Percentiles rank a stretch among this genome's conserved stretches.
These are phyloP conservation scores for Calameuta idolon DNA, from an alignment of 2,888 invertebrate species.

Conservation along the genomic window DNA sequence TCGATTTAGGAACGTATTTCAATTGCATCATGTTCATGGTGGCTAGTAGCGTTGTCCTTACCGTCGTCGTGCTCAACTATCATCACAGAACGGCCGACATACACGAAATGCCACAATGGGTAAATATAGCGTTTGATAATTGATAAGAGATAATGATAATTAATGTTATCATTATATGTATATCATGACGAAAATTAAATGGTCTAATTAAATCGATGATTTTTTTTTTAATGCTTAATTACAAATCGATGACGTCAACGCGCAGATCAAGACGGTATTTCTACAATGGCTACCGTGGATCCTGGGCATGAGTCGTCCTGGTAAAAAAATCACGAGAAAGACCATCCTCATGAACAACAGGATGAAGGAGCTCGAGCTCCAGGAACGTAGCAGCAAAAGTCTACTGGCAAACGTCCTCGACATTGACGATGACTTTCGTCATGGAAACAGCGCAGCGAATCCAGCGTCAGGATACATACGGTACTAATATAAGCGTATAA, in stretches of 20 bases:
- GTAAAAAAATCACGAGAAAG: conserved; percentile 92
- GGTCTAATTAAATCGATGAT: neutral
- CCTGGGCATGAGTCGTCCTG: conserved; percentile 94
- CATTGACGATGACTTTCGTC: conserved; percentile 94
- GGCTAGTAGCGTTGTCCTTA: conserved; percentile 96
- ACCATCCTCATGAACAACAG: conserved; percentile 90
- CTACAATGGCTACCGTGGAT: conserved; percentile 98
- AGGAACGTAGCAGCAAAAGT: conserved; percentile 94
- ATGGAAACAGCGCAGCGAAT: conserved; percentile 72
- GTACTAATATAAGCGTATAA: conserved; percentile 25
- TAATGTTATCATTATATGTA: no score
- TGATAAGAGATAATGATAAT: neutral
- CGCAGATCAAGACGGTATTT: conserved; percentile 92
- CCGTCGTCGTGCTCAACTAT: conserved; percentile 96
- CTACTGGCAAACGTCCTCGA: conserved; percentile 94
- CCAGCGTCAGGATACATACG: conserved; percentile 22
- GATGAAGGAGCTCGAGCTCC: conserved; percentile 92
- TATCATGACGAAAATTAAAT: no score
- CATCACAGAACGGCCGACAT: conserved; percentile 97
- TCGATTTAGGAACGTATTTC: conserved; percentile 92
- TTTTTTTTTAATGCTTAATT: neutral
- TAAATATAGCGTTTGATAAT: conserved; percentile 69
- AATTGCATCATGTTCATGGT: conserved; percentile 99
- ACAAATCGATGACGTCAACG: neutral
- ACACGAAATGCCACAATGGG: conserved; percentile 97